Percentiles rank a stretch among this genome's conserved stretches.
phyloP scores from a whole-genome alignment of 92 coral and sea anemone genomes.

The Porites evermanni region DNA sequence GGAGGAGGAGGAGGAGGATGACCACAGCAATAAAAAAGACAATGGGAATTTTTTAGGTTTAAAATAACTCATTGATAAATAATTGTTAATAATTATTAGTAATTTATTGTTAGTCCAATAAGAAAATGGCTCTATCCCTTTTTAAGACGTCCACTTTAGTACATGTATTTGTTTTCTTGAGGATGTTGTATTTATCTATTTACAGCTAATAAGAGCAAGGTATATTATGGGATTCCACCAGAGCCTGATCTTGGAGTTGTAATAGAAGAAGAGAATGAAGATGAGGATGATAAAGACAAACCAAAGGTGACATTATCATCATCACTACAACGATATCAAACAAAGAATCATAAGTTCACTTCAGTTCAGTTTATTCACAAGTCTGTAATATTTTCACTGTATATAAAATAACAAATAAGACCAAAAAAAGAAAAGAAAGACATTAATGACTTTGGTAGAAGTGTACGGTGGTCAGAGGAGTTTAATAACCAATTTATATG shows the following conservation, averaged over 20 bases:
- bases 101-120: no score
- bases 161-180: background rate
- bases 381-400: no score
- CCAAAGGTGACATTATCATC: slow-evolving; percentile 71
- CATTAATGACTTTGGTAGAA: no score
- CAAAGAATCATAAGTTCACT: no score
- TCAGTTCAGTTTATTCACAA: no score
- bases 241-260: slow-evolving; percentile 99
- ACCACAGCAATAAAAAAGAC: background rate
- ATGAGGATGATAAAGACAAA: slow-evolving; percentile 93
- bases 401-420: no score
- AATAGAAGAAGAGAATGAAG: slow-evolving; percentile 89
- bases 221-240: slow-evolving; percentile 94
- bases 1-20: background rate
- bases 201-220: slow-evolving; percentile 93
- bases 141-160: background rate
- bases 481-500: no score
- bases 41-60: background rate
- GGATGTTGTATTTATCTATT: background rate
- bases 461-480: no score
- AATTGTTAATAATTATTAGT: no score
- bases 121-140: no score
- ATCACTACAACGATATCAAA: background rate
- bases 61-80: no score
- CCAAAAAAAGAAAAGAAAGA: no score